These are phyloP conservation scores for Drosophila bocqueti DNA, from an alignment of 1,140 invertebrate species.

Conservation along the genomic window DNA sequence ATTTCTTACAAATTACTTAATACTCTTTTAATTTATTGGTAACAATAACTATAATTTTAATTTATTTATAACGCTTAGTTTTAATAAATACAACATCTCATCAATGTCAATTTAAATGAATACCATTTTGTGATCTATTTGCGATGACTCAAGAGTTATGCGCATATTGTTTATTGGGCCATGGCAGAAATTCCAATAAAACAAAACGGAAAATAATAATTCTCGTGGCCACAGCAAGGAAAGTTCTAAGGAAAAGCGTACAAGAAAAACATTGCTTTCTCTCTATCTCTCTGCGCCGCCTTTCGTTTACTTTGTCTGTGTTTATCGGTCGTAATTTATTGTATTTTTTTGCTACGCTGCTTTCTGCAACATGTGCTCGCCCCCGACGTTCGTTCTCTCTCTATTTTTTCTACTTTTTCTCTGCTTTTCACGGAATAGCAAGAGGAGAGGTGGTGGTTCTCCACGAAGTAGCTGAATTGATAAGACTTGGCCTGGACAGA, in stretches of 20 bases:
- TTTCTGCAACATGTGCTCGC: conserved; percentile 42
- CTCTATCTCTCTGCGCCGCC: background rate
- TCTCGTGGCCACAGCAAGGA: conserved; percentile 7
- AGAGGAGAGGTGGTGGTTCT: background rate
- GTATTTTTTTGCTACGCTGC: conserved; percentile 34
- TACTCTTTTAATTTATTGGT: background rate
- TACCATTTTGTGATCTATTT: conserved; percentile 8
- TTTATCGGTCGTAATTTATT: conserved; percentile 44
- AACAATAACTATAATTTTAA: background rate
- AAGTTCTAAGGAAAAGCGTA: conserved; percentile 15
- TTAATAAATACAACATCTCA: background rate
- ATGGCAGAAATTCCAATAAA: conserved; percentile 17
- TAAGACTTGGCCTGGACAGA: conserved; percentile 25
- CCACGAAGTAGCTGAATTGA: conserved; percentile 18
- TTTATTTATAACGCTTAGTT: no score
- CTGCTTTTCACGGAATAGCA: background rate
- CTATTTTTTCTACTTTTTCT: conserved; percentile 2
- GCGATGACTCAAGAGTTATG: conserved; percentile 13
- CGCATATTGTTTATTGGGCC: conserved; percentile 20
- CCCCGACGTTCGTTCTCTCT: background rate
- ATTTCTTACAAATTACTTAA: background rate
- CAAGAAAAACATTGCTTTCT: conserved; percentile 4
- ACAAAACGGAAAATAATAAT: conserved; percentile 27
- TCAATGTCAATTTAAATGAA: background rate
- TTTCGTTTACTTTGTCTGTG: conserved; percentile 32